phyloP scores from a whole-genome alignment of 2,113 vertebrate species.

The Tringa solitaria region DNA sequence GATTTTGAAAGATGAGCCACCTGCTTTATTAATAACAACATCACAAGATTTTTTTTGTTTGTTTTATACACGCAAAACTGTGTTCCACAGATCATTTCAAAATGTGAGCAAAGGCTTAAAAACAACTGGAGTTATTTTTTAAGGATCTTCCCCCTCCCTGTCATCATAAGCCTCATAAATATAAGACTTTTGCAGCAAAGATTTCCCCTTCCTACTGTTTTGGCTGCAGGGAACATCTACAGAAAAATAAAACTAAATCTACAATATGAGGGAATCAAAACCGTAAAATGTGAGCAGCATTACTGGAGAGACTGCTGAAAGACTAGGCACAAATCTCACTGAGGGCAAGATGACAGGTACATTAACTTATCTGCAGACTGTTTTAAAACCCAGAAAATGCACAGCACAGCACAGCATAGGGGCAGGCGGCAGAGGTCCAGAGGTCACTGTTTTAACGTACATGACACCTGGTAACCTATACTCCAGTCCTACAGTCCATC shows the following conservation, averaged over 20 bases:
- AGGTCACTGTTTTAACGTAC: not conserved
- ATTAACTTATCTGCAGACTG: conserved; percentile 14
- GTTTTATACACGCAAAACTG: not conserved
- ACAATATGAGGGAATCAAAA: conserved; percentile 14
- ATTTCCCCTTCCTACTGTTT: conserved; percentile 27
- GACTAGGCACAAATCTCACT: conserved; percentile 21
- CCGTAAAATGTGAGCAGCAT: not conserved
- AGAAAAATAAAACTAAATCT: conserved; percentile 48
- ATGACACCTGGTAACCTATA: not conserved
- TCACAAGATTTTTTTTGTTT: conserved; percentile 20
- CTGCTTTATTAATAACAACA: conserved; percentile 64
- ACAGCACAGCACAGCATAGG: not conserved
- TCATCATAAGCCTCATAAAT: conserved; percentile 46
- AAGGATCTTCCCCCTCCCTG: not conserved
- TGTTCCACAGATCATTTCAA: conserved; percentile 44
- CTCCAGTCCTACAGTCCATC: not conserved
- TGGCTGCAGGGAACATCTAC: conserved; percentile 37
- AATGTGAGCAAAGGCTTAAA: conserved; percentile 26
- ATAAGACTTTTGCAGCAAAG: conserved; percentile 2
- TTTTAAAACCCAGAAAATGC: conserved; percentile 1
- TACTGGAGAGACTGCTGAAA: not conserved
- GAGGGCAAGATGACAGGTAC: not conserved
- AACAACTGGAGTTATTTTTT: not conserved
- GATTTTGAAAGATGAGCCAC: conserved; percentile 63
- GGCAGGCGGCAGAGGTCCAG: not conserved